Evolutionary conservation across 2,888 invertebrate genomes (phyloP), one percentile per base, ranked within the genome.

Genomic region (Candidula unifasciata): DNA sequence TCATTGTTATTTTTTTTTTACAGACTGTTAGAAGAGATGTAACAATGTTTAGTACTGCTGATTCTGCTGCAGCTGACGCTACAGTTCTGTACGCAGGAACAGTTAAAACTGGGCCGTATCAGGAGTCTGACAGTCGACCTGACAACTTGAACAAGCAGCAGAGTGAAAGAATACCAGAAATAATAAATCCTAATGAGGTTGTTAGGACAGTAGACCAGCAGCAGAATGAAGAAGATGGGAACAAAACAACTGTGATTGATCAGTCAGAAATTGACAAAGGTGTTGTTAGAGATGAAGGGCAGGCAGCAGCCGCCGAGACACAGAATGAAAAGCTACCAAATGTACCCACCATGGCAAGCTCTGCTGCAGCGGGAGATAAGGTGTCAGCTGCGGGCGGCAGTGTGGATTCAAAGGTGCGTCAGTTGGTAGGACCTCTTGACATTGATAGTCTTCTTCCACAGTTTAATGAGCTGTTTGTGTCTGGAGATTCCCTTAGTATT

Each of bases 391-490:
- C 6, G n/a, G 44, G n/a, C 27, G n/a, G 27, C 52, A 73, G n/a
- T 27, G 54, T 73, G 21, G 52, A 57, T 33, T 37, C 44, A 21
- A 79, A 68, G 35, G 79, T 66, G 44, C 16, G 30, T 71, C 35
- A 71, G 57, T 27, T 80, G 44, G 27, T 76, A 3, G 52, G 24
- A 44, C 82, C 66, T 76, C 21, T 76, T 37, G 82, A 74, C 37
- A 82, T 74, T 52, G 33, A 82, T 30, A 74, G 44, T 18, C 76
- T 66, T n/a, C 74, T 82, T 18, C 82, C 82, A 37, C 44, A 64
- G n/a, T 76, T 82, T 82, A 24, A 74, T 76, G 76, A 64, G n/a
- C 37, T 82, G 27, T 66, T 82, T 35, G 30, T 33, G 5, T 81
- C 81, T 24, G 76, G 68, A 6, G 66, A 66, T 30, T 80, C 80